phyloP scores from a whole-genome alignment of 64 coral and sea anemone genomes.

The Porites lutea region DNA sequence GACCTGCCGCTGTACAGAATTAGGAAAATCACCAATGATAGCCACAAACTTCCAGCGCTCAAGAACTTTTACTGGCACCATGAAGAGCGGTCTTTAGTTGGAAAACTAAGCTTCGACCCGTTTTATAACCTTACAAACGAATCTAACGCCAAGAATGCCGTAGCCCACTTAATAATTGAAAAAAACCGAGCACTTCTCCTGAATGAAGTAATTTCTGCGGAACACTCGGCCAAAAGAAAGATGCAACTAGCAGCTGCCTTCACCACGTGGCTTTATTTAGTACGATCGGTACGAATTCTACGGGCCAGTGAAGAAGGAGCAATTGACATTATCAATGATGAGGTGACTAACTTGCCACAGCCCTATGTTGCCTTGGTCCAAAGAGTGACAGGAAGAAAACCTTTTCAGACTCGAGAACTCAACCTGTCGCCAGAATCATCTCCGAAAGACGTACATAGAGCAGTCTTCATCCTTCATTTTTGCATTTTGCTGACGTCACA shows the following conservation, averaged over 20 bases:
- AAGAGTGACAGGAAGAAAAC: constrained; percentile 41
- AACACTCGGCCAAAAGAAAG: constrained; percentile 25
- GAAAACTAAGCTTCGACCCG: constrained; percentile 20
- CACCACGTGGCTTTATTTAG: constrained; percentile 57
- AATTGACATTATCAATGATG: constrained; percentile 42
- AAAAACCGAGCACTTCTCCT: not conserved
- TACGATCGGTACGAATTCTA: constrained; percentile 64
- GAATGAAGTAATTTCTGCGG: not conserved
- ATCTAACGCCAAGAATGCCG: not conserved
- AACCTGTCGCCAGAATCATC: constrained; percentile 65
- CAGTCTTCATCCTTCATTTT: constrained; percentile 62
- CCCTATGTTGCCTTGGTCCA: constrained; percentile 45
- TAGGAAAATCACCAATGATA: not conserved
- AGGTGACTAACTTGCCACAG: not conserved
- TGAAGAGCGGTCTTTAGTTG: not conserved
- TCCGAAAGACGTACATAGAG: constrained; percentile 64
- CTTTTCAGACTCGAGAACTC: constrained; percentile 42
- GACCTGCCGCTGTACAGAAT: not conserved
- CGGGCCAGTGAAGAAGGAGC: constrained; percentile 76
- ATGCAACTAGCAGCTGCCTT: constrained; percentile 38
- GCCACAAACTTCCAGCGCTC: not conserved
- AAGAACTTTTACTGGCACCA: not conserved
- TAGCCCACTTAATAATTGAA: too few species aligned
- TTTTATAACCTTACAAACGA: not conserved
- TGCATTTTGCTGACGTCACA: constrained; percentile 53